Conservation (phyloP, 1,140 invertebrate genomes). For the Homarus americanus region DNA sequence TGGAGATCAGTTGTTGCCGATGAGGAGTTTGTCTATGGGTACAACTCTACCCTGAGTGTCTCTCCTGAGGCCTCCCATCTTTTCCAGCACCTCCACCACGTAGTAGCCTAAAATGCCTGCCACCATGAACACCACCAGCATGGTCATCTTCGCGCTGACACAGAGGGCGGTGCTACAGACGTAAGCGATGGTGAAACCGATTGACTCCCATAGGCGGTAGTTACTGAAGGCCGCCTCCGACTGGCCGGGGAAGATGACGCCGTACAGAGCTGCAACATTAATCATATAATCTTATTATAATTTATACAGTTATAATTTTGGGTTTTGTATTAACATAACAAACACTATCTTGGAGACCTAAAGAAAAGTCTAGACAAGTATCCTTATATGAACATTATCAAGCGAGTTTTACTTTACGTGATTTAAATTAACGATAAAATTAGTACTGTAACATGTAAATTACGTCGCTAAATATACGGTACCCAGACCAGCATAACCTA, state of each 20-base stretch:
- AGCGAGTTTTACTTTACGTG: too few species aligned
- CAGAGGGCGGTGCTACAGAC: conserved; percentile 82
- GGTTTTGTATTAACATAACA: too few species aligned
- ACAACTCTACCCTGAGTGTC: conserved; percentile 7
- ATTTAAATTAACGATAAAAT: too few species aligned
- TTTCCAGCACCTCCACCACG: conserved; percentile 72
- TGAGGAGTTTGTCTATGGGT: conserved; percentile 8
- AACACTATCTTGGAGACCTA: too few species aligned
- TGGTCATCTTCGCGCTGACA: conserved; percentile 76
- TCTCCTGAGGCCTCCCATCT: conserved; percentile 11
- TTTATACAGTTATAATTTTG: too few species aligned
- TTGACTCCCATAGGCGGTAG: conserved; percentile 96
- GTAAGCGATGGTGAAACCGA: conserved; percentile 95
- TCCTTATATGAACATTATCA: too few species aligned
- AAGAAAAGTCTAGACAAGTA: too few species aligned
- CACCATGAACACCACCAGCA: conserved; percentile 74
- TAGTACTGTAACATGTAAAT: too few species aligned
- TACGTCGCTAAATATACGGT: too few species aligned
- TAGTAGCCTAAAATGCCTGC: conserved; percentile 76
- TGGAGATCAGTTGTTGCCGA: background rate
- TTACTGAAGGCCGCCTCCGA: conserved; percentile 96
- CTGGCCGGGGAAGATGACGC: conserved; percentile 66
- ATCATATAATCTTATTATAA: too few species aligned
- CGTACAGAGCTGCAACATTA: conserved; percentile 77
- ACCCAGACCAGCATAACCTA: too few species aligned